Percentiles rank a stretch among this genome's conserved stretches.
phyloP scores from a whole-genome alignment of 53 echinoderm and acorn worm species.

The Echinometra lucunter region DNA sequence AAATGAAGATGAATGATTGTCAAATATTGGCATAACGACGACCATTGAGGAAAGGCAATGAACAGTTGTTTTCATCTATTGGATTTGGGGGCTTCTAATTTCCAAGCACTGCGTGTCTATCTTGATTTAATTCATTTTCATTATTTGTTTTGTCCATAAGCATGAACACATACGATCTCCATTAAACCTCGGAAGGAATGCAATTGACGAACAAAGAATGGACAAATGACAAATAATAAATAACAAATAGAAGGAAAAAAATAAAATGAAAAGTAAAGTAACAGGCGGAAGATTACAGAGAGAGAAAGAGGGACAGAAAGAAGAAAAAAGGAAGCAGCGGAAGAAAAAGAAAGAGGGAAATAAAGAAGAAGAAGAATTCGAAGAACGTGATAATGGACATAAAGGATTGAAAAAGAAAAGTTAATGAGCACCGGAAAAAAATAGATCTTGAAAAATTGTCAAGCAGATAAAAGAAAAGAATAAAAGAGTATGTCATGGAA shows the following conservation, averaged over 20 bases:
- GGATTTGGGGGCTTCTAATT: neutral
- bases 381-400: too few species aligned
- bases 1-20: slow-evolving; percentile 19
- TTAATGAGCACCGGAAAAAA: too few species aligned
- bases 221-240: neutral
- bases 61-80: neutral
- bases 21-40: neutral
- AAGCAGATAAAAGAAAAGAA: too few species aligned
- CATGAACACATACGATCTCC: too few species aligned
- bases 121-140: neutral
- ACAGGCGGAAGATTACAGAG: neutral
- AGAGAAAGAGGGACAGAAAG: neutral
- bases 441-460: too few species aligned
- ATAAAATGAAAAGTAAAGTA: too few species aligned
- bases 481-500: too few species aligned
- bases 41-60: neutral
- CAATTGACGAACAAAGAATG: too few species aligned
- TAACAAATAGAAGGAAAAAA: neutral
- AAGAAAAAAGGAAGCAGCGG: neutral
- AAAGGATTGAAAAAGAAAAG: too few species aligned
- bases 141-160: neutral
- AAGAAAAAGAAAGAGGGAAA: too few species aligned
- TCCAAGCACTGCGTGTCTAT: neutral
- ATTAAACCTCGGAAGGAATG: too few species aligned
- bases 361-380: too few species aligned